These are phyloP conservation scores for Acipenser ruthenus DNA, from an alignment of 2,797 vertebrate species.

Conservation along the genomic window DNA sequence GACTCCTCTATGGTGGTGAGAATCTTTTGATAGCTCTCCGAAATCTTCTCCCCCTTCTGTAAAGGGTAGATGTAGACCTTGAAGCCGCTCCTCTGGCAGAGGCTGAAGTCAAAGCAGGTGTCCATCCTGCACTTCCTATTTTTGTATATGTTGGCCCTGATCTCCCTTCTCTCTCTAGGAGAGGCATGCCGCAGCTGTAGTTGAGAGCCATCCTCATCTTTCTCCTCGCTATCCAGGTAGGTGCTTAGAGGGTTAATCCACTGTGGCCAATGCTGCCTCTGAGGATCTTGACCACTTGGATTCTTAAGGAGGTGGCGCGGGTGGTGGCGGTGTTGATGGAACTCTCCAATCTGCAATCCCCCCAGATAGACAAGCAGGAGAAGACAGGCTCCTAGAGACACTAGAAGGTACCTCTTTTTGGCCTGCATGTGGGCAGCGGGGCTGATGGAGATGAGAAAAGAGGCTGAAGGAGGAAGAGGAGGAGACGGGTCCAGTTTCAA, in stretches of 20 bases:
- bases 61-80: slow-evolving; percentile 62
- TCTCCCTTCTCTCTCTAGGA: slow-evolving; percentile 53
- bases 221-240: slow-evolving; percentile 63
- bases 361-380: slow-evolving; percentile 68
- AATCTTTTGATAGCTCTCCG: slow-evolving; percentile 67
- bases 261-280: slow-evolving; percentile 45
- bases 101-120: slow-evolving; percentile 65
- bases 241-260: slow-evolving; percentile 44
- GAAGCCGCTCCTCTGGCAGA: slow-evolving; percentile 56
- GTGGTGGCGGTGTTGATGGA: slow-evolving; percentile 39
- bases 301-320: slow-evolving; percentile 37
- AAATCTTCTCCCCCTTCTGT: slow-evolving; percentile 54
- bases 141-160: slow-evolving; percentile 63
- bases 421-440: slow-evolving; percentile 74
- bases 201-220: slow-evolving; percentile 60
- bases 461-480: slow-evolving; percentile 18
- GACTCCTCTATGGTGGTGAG: slow-evolving; percentile 60
- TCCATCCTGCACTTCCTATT: slow-evolving; percentile 70
- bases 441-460: slow-evolving; percentile 29
- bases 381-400: slow-evolving; percentile 70
- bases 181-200: slow-evolving; percentile 64
- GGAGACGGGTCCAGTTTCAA: slow-evolving; percentile 26
- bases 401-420: slow-evolving; percentile 77
- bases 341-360: slow-evolving; percentile 63
- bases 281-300: slow-evolving; percentile 27